Conservation (phyloP, 2,888 invertebrate species). For the Steinernema scapterisci region DNA sequence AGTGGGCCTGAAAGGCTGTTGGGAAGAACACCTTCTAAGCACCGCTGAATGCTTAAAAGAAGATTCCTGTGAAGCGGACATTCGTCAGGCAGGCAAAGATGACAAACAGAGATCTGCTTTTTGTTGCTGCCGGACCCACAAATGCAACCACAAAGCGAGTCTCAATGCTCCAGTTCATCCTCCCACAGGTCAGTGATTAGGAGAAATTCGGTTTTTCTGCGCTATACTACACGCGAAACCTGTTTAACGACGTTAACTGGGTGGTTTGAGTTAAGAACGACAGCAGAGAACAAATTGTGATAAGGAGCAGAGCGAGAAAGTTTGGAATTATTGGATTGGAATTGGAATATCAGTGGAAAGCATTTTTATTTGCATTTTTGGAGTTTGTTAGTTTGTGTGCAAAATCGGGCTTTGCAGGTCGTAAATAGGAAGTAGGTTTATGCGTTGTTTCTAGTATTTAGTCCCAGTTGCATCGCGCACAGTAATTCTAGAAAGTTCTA, state of each 20-base stretch:
- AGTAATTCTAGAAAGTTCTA: too few species aligned
- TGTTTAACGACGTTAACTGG: background rate
- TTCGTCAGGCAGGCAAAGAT: conserved; percentile 37
- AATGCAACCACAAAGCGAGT: conserved; percentile 48
- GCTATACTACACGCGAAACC: background rate
- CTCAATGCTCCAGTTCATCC: conserved; percentile 8
- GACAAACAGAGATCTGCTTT: conserved; percentile 39
- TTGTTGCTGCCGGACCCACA: conserved; percentile 55
- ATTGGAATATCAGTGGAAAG: too few species aligned
- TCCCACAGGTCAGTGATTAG: background rate
- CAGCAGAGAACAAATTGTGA: too few species aligned
- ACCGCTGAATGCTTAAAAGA: conserved; percentile 43
- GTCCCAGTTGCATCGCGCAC: too few species aligned
- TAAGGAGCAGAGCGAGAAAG: too few species aligned
- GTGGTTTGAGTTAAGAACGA: too few species aligned
- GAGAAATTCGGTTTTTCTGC: background rate
- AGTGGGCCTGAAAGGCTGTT: conserved; percentile 44
- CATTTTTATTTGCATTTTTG: too few species aligned
- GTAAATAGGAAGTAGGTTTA: too few species aligned
- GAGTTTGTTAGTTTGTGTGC: too few species aligned
- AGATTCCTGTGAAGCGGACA: conserved; percentile 42
- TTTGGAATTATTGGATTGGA: too few species aligned
- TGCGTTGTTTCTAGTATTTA: too few species aligned
- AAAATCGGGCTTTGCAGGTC: too few species aligned
- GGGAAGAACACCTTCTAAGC: conserved; percentile 46